Conservation (phyloP, 1,140 invertebrate species). For the Scaptodrosophila lebanonensis region DNA sequence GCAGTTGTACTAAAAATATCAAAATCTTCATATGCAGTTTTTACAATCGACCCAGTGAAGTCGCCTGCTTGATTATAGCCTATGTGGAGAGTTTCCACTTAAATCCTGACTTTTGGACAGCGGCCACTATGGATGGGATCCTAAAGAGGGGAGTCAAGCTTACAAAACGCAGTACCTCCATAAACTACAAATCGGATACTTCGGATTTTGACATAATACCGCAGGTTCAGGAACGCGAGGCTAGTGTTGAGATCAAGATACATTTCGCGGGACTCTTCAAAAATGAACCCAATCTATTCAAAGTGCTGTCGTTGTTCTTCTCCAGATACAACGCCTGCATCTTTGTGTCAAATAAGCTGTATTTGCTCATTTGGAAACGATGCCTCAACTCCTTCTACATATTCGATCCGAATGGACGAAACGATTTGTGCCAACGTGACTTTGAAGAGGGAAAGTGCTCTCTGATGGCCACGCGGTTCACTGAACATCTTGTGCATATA, state of each 20-base stretch:
- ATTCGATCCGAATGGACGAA: slow-evolving; percentile 68
- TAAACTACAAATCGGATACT: slow-evolving; percentile 47
- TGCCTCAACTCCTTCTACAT: slow-evolving; percentile 64
- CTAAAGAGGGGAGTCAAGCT: slow-evolving; percentile 55
- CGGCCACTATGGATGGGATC: slow-evolving; percentile 59
- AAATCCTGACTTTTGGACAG: slow-evolving; percentile 71
- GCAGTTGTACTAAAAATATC: neutral
- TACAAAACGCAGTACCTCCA: slow-evolving; percentile 31
- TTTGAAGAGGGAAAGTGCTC: slow-evolving; percentile 60
- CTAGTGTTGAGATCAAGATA: slow-evolving; percentile 45
- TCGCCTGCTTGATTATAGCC: slow-evolving; percentile 60
- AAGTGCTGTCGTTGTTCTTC: slow-evolving; percentile 59
- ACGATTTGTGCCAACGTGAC: slow-evolving; percentile 52
- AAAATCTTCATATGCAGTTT: slow-evolving; percentile 13
- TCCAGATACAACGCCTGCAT: slow-evolving; percentile 66
- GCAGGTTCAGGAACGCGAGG: slow-evolving; percentile 49
- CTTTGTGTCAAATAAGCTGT: slow-evolving; percentile 53
- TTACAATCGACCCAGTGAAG: slow-evolving; percentile 54
- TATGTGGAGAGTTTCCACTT: slow-evolving; percentile 65
- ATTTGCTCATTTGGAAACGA: slow-evolving; percentile 68
- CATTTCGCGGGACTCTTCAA: slow-evolving; percentile 54
- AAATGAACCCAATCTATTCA: slow-evolving; percentile 68
- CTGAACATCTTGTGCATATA: slow-evolving; percentile 66
- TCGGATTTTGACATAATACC: slow-evolving; percentile 67
- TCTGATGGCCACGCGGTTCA: slow-evolving; percentile 49